Evolutionary conservation across 2,888 invertebrate genomes (phyloP), one percentile per base, ranked within the genome.

Genomic region (Hydroisotoma schaefferi): DNA sequence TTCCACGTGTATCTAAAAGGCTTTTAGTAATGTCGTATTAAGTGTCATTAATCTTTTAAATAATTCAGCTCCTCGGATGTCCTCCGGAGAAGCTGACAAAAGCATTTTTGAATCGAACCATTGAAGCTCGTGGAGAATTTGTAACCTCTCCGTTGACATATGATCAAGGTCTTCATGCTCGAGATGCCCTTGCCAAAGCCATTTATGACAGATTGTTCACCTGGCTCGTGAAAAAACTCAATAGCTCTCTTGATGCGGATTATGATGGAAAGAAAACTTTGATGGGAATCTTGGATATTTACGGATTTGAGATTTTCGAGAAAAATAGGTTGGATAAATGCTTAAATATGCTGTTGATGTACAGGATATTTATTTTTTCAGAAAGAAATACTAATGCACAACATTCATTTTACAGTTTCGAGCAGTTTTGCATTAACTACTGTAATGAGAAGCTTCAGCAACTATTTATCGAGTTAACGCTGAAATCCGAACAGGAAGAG

Each of bases 391-490:
- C n/a, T n/a, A n/a, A n/a, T n/a, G 15, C 33, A 33, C 15, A 15
- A 33, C 8, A 33, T 49, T 55, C 20, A 54, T 54, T 26, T 46
- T 28, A 61, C 74, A 88, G 88, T 74, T 89, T 89, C 76, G 88
- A 89, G 77, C 94, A 94, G 78, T 89, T 94, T 76, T 94, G 94
- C 80, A 94, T 94, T 66, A 94, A 94, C 79, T 94, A 89, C 80
- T 94, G 94, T 77, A 94, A 94, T 76, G 94, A 94, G 79, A 94
- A 94, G 77, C 81, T 94, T 63, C 94, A 94, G 76, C 94, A 94
- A 78, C 79, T 94, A 63, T 94, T 94, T 78, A 94, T 94, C 75
- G 88, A 93, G 77, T 78, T 94, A 74, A 94, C 94, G 0, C 78
- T 94, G 40, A 90, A 89, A 75, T 90, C 90, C 15, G 94, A 94